A percentile compares a stretch with the other conserved stretches of the same genome.
phyloP scores from a whole-genome alignment of 2,797 vertebrate species.

The Antrozous pallidus region DNA sequence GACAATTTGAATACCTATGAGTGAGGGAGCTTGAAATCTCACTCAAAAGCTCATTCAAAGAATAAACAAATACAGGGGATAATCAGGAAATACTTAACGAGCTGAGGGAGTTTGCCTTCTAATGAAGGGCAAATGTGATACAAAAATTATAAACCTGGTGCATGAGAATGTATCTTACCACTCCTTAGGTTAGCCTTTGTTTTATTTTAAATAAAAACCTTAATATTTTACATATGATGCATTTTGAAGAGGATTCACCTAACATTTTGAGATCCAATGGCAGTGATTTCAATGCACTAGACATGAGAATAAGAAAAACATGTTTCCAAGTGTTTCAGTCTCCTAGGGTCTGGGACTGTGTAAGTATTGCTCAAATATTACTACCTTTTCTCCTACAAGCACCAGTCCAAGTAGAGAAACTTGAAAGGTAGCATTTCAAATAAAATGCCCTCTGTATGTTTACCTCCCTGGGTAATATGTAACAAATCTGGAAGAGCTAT shows the following conservation, averaged over 20 bases:
- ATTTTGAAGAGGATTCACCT: neutral
- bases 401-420: neutral
- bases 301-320: neutral
- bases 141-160: neutral
- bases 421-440: conserved; percentile 37
- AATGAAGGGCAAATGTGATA: neutral
- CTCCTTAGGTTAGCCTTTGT: neutral
- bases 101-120: neutral
- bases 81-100: neutral
- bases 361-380: neutral
- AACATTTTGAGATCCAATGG: neutral
- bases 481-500: conserved; percentile 34
- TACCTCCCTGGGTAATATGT: conserved; percentile 35
- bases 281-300: neutral
- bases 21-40: neutral
- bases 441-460: neutral
- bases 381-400: neutral
- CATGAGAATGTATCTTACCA: too few species aligned
- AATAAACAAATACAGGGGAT: neutral
- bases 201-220: neutral
- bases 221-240: neutral
- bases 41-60: neutral
- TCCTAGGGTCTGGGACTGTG: neutral
- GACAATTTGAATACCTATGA: neutral
- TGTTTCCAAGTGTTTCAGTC: neutral